Conservation (phyloP, 2,797 vertebrate genomes). For the Gambelia wislizenii region DNA sequence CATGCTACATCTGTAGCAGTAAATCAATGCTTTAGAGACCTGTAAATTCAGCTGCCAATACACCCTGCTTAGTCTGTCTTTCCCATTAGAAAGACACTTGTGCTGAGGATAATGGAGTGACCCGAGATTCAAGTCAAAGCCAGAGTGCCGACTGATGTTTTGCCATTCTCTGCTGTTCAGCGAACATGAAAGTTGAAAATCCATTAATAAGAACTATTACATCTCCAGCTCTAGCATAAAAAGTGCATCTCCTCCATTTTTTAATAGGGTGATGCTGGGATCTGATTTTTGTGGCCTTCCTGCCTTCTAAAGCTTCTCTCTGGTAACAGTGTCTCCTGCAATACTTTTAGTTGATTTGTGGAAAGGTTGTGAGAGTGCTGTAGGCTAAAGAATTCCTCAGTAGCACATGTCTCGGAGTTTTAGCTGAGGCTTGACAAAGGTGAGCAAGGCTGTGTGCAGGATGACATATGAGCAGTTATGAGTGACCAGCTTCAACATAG, state of each 20-base stretch:
- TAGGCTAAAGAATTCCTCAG: not conserved
- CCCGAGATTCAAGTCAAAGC: not conserved
- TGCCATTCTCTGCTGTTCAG: constrained; percentile 11
- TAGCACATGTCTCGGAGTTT: not conserved
- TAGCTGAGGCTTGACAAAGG: not conserved
- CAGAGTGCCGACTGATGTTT: not conserved
- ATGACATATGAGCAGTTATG: not conserved
- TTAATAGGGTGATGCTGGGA: not conserved
- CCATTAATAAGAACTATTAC: constrained; percentile 1
- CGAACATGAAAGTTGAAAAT: not conserved
- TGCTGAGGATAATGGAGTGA: constrained; percentile 12
- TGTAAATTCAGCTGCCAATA: constrained; percentile 1
- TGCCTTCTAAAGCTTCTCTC: constrained; percentile 3
- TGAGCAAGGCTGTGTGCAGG: not conserved
- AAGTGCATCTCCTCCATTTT: not conserved
- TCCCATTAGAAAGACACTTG: not conserved
- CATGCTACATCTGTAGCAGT: constrained; percentile 17
- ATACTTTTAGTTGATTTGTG: constrained; percentile 3
- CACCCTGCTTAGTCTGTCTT: not conserved
- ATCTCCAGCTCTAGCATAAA: not conserved
- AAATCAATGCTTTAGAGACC: constrained; percentile 29
- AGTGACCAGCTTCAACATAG: not conserved
- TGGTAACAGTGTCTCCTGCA: not conserved
- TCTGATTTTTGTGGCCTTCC: not conserved
- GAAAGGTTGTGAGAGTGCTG: not conserved